A percentile compares a stretch with the other conserved stretches of the same genome.
phyloP scores from a whole-genome alignment of 2,113 vertebrate species.

The Coptodon rendalli region DNA sequence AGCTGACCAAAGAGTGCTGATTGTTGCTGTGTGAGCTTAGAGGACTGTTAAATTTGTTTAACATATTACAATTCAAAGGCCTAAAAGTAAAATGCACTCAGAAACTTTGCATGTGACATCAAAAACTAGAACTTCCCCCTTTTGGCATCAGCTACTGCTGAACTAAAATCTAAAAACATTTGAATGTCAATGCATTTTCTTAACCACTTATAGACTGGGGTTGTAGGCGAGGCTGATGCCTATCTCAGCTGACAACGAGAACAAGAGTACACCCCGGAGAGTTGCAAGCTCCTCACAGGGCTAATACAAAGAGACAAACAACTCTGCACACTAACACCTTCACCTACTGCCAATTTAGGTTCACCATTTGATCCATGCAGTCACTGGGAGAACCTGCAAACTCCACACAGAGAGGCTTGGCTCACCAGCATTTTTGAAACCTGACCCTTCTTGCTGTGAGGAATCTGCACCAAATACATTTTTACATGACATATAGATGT shows the following conservation, averaged over 20 bases:
- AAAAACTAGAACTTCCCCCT: background rate
- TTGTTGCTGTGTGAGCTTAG: background rate
- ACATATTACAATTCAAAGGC: background rate
- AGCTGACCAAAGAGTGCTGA: background rate
- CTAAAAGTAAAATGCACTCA: background rate
- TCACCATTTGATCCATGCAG: background rate
- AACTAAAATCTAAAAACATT: background rate
- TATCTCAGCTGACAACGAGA: background rate
- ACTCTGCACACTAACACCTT: background rate
- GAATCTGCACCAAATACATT: background rate
- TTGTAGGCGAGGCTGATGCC: background rate
- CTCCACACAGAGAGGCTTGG: background rate
- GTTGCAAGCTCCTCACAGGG: background rate
- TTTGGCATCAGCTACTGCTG: background rate
- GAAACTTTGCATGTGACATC: background rate
- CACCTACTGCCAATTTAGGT: background rate
- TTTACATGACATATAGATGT: background rate
- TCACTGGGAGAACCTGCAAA: background rate
- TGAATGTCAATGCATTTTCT: background rate
- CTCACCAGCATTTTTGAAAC: background rate
- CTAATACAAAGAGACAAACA: background rate
- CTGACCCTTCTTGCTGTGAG: background rate
- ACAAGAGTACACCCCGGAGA: background rate
- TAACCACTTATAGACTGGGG: background rate
- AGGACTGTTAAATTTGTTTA: background rate